Evolutionary conservation across 2,888 invertebrate genomes (phyloP), one percentile per base, ranked within the genome.

Genomic region (Cheilosia vulpina): DNA sequence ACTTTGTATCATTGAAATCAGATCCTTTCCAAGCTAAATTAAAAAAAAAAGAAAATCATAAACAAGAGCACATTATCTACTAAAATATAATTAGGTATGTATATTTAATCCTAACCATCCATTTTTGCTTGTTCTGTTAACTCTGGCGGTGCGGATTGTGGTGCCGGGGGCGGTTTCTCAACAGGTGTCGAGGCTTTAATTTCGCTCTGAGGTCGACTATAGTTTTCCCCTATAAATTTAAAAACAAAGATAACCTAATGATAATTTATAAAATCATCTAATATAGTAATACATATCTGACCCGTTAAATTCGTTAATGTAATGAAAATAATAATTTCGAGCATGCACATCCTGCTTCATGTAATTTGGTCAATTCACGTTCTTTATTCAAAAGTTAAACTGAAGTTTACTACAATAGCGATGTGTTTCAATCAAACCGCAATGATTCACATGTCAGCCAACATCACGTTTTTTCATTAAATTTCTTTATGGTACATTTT

Each of bases 151-250:
- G 95, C 95, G 82, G 95, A 95, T 90, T 94, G 94, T 82, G 95
- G 94, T 85, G 94, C 94, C 88, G 94, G 94, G 73, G 94, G 94
- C 87, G 94, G 93, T 88, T 94, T 93, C 89, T 94, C 94, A 87
- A 94, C 94, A 55, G 95, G 94, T 87, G 94, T 94, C 93, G 95
- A 95, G 87, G 95, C 95, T 93, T 96, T 96, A 91, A 96, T 95
- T 94, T 97, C 97, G 93, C 97, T 97, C 93, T 96, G 96, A 92
- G 97, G 96, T 93, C 97, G 95, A 93, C 96, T 96, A 92, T 95
- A 94, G 92, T 94, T 94, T 92, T 96, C 96, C 93, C 96, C 95
- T 52, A 92, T 34, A 47, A 52, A 65, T 17, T 27, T 47, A 52
- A 72, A 65, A 38, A 15, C 38, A 34, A 72, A 66, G 27, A n/a